Evolutionary conservation across 2,113 vertebrate genomes (phyloP).

Genomic region (Neodon shergylaensis): DNA sequence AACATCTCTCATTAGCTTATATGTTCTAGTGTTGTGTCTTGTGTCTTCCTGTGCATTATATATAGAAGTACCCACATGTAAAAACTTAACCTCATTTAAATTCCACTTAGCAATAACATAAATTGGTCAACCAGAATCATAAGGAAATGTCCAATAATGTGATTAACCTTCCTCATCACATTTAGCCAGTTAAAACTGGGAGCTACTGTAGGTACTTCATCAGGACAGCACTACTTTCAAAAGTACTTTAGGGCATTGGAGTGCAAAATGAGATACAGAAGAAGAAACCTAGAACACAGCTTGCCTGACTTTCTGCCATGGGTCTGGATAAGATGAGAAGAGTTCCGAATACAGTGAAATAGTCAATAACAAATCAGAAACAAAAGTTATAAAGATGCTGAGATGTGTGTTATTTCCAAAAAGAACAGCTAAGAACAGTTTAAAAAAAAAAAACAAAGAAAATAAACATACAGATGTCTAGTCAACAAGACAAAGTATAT

Average conservation of each 20-base stretch:
- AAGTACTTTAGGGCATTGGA: background rate
- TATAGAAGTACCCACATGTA: background rate
- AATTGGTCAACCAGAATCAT: background rate
- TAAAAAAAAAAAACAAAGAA: background rate
- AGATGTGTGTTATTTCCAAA: background rate
- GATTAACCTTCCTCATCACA: background rate
- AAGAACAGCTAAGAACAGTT: conserved; percentile 16
- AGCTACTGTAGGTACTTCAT: background rate
- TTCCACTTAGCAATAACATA: background rate
- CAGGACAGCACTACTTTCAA: conserved; percentile 50
- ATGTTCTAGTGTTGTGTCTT: background rate
- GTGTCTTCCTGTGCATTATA: background rate
- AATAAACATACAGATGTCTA: background rate
- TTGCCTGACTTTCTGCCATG: background rate
- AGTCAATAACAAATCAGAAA: background rate
- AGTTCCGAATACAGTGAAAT: background rate
- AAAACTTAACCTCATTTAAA: background rate
- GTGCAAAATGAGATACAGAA: background rate
- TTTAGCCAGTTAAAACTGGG: background rate
- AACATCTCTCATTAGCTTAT: background rate
- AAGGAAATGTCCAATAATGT: background rate
- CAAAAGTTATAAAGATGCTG: background rate
- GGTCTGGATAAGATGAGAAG: background rate
- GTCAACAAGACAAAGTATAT: conserved; percentile 21
- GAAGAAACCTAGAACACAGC: background rate